Base-by-base conservation (phyloP, 2,888 invertebrate genomes). In the Ophion ellenae region DNA sequence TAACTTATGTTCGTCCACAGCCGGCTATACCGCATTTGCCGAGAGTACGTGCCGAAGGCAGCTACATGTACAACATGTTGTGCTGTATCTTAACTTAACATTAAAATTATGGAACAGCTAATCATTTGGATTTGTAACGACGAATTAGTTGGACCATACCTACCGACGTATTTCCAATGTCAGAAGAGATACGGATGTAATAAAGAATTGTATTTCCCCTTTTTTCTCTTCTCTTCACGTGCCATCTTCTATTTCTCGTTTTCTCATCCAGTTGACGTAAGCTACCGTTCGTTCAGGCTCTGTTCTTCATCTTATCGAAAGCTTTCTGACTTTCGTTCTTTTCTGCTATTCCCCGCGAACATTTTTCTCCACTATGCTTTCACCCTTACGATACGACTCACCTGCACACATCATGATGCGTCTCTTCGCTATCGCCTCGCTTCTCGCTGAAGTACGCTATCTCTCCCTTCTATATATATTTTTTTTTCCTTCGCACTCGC, bases 181-280 rank as follows among this genome's bases (percentile, higher is more conserved):
- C 74, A 28, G 36, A 24, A 61, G 61, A 45, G 45, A 80, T 85
- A 79, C 74, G 67, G 71, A 71, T 74, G 67, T 81, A 80, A 81
- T 69, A 76, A 77, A 63, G 61, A 64, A 53, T 61, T 67, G 69
- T 32, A 75, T n/a, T 47, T 53, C 24, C 2, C 53, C 71, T 77
- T 79, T 79, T 77, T 67, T 53, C n/a, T 81, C 74, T 76, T 75
- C 45, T 40, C 61, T 67, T 76, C 64, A 28, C 57, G 28, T 20
- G 11, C n/a, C 32, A 76, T 57, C 36, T 7, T n/a, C 10, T 36
- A 32, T 28, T 6, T n/a, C 32, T 28, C n/a, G 20, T 76, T 28
- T 76, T 53, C 53, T 70, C 53, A 76, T 76, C n/a, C n/a, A 28
- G 71, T 71, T 77, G 63, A 74, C 76, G 69, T 69, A 24, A 36